Evolutionary conservation across 2,113 vertebrate species (phyloP).

Genomic region (Rhynchopsitta pachyrhyncha): DNA sequence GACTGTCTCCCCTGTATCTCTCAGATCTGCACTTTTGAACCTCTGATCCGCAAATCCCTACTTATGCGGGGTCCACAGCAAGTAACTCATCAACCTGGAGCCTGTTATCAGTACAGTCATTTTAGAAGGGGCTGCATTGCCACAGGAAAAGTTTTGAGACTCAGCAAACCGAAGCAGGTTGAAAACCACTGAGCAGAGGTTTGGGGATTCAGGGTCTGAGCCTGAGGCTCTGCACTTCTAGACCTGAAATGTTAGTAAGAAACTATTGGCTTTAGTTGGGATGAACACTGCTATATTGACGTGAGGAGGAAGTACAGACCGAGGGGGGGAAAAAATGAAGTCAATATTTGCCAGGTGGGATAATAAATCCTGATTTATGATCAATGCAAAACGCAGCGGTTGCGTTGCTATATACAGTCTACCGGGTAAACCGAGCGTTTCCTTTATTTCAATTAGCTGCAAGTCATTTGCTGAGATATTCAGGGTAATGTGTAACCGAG

Average conservation of each 20-base stretch:
- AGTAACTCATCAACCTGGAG: conserved; percentile 58
- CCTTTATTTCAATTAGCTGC: conserved; percentile 58
- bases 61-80: background rate
- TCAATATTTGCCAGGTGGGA: conserved; percentile 38
- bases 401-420: conserved; percentile 2
- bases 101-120: conserved; percentile 22
- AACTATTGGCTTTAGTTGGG: background rate
- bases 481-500: conserved; percentile 53
- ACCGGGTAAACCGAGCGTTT: background rate
- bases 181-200: background rate
- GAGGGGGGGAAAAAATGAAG: background rate
- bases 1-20: background rate
- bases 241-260: background rate
- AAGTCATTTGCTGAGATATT: conserved; percentile 53
- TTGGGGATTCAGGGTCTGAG: background rate
- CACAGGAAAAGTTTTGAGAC: background rate
- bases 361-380: conserved; percentile 31
- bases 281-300: conserved; percentile 6
- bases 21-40: conserved; percentile 56
- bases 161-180: background rate
- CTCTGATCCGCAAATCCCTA: background rate
- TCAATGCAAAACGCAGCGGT: background rate
- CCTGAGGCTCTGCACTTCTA: background rate
- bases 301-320: background rate
- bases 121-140: background rate